Base-by-base conservation (phyloP, 2,888 invertebrate genomes). In the Melanostoma mellinum region DNA sequence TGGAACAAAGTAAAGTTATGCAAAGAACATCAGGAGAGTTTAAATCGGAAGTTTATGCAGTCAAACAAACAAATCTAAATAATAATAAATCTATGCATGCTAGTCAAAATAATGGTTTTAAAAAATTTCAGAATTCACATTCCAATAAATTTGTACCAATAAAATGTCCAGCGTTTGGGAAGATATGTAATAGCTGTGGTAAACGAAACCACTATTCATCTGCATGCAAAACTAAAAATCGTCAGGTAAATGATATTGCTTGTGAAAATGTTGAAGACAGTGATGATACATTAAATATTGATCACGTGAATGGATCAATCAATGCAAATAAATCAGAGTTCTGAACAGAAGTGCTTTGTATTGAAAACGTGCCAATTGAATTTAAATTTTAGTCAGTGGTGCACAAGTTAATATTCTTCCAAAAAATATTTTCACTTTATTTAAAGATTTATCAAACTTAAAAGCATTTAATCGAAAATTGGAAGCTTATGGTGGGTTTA, bases 291-390 rank as follows among this genome's bases (percentile, higher is more conserved):
- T 55, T 55, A 38, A 36, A 35, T 55, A 55, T 55, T 36, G 55
- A 55, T 55, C 38, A 38, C 44, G 60, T 60, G 4, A n/a, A 33
- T n/a, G 10, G 33, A 32, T 60, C 60, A 60, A 44, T 60, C 44
- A 5, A 58, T 5, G n/a, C 58, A 44, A 58, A 58, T 44, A 58
- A 58, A 58, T 58, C 33, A n/a, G 44, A 44, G 44, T 33, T 32
- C 42, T 58, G 58, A 44, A 58, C 58, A 58, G 58, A 58, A 58
- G 58, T 44, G 30, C 42, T 58, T 40, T 6, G 36, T 35, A 36
- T 55, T 3, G 44, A 44, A 60, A 60, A 44, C n/a, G 60, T 42
- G 56, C 56, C 56, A 0, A 56, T 56, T 56, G 38, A 56, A 56
- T 56, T 56, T 30, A 56, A 56, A 40, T 20, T 56, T n/a, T n/a